Percentiles rank a stretch among this genome's conserved stretches.
phyloP scores from a whole-genome alignment of 2,888 invertebrate genomes.

The Frankliniella intonsa region DNA sequence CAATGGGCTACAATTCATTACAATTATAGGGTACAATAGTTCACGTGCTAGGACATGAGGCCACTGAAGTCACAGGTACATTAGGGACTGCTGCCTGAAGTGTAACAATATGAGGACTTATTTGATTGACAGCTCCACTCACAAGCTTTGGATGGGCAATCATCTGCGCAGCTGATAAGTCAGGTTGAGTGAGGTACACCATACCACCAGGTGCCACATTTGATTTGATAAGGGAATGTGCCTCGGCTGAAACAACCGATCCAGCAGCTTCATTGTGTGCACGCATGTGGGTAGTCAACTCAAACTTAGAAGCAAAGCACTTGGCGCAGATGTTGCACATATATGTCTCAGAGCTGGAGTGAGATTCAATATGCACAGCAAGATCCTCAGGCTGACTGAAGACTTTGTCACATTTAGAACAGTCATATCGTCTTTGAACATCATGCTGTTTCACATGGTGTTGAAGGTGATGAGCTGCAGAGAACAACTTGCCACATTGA shows the following conservation, averaged over 20 bases:
- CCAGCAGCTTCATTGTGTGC: not conserved
- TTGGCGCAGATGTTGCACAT: constrained; percentile 2
- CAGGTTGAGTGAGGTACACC: not conserved
- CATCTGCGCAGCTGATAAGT: not conserved
- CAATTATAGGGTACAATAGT: not conserved
- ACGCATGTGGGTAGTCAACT: not conserved
- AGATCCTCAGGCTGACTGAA: not conserved
- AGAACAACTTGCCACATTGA: constrained; percentile 7
- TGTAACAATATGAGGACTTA: constrained; percentile 8
- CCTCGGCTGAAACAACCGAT: not conserved
- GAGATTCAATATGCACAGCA: not conserved
- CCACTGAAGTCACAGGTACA: constrained; percentile 6
- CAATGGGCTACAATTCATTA: constrained; percentile 5
- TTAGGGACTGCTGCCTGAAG: constrained; percentile 3
- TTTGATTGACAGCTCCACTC: constrained; percentile 8
- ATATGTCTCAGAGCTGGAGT: not conserved
- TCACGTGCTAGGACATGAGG: not conserved
- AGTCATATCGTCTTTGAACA: constrained; percentile 10
- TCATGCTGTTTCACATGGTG: constrained; percentile 16
- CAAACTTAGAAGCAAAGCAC: not conserved
- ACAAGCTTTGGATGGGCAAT: constrained; percentile 6
- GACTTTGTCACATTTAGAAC: not conserved
- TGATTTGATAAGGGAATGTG: not conserved
- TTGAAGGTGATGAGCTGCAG: constrained; percentile 5
- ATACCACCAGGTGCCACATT: not conserved